Base-by-base conservation (phyloP, 2,797 vertebrate genomes). In the Hafferia zeledoni region DNA sequence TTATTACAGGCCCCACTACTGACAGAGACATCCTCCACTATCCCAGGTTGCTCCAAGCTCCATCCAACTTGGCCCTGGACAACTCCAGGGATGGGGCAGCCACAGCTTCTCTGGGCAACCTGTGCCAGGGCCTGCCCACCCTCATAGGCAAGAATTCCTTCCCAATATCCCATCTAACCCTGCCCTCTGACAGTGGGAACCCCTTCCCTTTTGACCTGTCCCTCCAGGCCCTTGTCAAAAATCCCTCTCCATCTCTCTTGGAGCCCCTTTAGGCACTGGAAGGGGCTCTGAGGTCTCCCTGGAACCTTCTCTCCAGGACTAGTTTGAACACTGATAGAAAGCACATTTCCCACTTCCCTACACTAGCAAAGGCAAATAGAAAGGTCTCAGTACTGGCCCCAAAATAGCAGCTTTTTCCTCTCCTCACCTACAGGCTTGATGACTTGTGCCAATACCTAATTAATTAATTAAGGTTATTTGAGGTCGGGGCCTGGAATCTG, bases 401-500 rank as follows among this genome's bases (percentile, higher is more conserved):
- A 77, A 75, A 94, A 83, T 9, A 95, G 82, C 52, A 94, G 46
- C n/a, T 59, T 75, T 83, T 78, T 30, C 65, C 17, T 71, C 53
- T 57, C 17, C 50, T 81, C 72, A 88, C 65, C 93, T 75, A 43
- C 57, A 35, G 57, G 46, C 84, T 68, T 33, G 33, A 81, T 47
- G 72, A 61, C 76, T 86, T 33, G 39, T 37, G 50, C 50, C 1
- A 3, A 63, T 86, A 91, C 8, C 89, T 86, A 90, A 96, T 91
- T 93, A 94, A 96, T 95, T 96, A 94, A 94, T 91, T 94, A 86
- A 72, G 93, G 91, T 93, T 88, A 90, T 65, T 52, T 75, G 85
- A 95, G 91, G 89, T 94, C 5, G 0, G 28, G 83, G 72, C 69
- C 72, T 25, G 53, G 79, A 96, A 94, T 57, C 61, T 27, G 74